Base-by-base conservation (phyloP, 1,140 invertebrate genomes). In the Solenopsis invicta region DNA sequence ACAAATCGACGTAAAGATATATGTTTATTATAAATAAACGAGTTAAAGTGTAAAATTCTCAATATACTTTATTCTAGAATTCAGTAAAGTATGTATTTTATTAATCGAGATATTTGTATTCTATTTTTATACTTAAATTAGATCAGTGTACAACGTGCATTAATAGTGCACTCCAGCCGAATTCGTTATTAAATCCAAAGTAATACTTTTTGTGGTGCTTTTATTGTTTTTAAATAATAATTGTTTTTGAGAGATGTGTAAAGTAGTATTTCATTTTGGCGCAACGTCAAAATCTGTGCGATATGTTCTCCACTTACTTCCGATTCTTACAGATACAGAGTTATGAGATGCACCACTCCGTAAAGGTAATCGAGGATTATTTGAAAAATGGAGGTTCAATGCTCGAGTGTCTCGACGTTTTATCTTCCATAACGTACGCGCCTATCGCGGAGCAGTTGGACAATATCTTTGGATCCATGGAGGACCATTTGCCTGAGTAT, bases 351-450 rank as follows among this genome's bases (percentile, higher is more conserved):
- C 12, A 64, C 13, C 48, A 75, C 6, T 87, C 81, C 2, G 13
- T 85, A 66, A 85, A 85, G 34, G 56, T 45, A 9, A 21, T 87
- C 6, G 50, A 66, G 21, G 52, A 87, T 29, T 87, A 87, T 24
- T 61, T 88, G 16, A 87, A 37, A 61, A 86, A 87, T 13, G 74
- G 84, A 12, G 66, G 85, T 50, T 87, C 74, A 4, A 21, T 88
- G 50, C 45, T 87, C 4, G 74, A 88, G 1, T 86, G 66, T 48
- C 76, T 88, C 10, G 72, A 66, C 21, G 34, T 85, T 10, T 64
- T 85, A 77, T 48, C 72, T 37, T 75, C 69, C 4, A 1, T 85
- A 41, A 52, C 13, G 4, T 66, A 85, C 18, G 56, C 48, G 4
- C 34, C 82, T 29, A 77, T 85, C 6, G 34, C n/a, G 0, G 41